Evolutionary conservation across 2,113 vertebrate genomes (phyloP).

Genomic region (Podarcis raffonei): DNA sequence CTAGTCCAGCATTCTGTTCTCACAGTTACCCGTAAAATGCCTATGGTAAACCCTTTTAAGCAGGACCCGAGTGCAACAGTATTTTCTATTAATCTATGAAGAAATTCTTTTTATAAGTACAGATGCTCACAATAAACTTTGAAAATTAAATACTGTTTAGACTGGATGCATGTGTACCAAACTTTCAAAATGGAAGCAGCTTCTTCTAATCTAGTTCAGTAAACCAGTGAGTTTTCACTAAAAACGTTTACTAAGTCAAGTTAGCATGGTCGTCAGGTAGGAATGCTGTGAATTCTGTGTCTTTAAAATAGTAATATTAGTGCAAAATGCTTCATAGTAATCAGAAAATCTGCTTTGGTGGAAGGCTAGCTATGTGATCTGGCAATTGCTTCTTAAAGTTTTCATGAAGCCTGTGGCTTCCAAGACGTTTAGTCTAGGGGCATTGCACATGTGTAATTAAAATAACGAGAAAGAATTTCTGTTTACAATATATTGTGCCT

Average conservation of each 20-base stretch:
- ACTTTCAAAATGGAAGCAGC: not conserved
- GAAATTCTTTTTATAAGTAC: not conserved
- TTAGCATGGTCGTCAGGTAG: not conserved
- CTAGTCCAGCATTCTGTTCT: no score
- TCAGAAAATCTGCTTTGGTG: not conserved
- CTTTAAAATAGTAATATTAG: not conserved
- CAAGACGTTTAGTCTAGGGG: constrained; percentile 10
- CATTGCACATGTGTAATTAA: constrained; percentile 35
- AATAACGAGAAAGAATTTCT: constrained; percentile 29
- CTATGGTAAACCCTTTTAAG: no score
- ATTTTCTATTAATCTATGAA: no score
- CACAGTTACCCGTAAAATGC: no score
- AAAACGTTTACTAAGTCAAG: not conserved
- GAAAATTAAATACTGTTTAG: not conserved
- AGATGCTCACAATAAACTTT: not conserved
- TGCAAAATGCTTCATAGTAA: not conserved
- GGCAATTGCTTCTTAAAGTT: not conserved
- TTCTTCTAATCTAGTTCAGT: not conserved
- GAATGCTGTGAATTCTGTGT: no score
- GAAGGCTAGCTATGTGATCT: not conserved
- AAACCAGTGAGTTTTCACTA: not conserved
- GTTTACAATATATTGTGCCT: constrained; percentile 5
- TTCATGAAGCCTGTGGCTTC: constrained; percentile 8
- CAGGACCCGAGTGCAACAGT: no score
- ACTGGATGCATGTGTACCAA: not conserved